A percentile compares a stretch with the other conserved stretches of the same genome.
phyloP scores from a whole-genome alignment of 2,888 invertebrate species.

The Agrochola litura region DNA sequence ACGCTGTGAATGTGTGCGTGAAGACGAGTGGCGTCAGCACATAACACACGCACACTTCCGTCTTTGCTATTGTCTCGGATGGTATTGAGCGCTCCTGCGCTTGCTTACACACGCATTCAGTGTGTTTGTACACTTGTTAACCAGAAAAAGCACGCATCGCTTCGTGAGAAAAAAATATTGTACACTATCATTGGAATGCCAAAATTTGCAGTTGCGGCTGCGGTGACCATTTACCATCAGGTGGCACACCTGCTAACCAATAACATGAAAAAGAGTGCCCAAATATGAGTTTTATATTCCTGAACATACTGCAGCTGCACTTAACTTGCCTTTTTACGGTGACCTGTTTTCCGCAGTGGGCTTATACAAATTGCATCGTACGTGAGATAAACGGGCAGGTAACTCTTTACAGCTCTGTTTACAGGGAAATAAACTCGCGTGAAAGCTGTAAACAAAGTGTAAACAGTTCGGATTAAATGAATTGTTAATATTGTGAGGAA shows the following conservation, averaged over 20 bases:
- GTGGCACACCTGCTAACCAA: not conserved
- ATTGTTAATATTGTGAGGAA: constrained; percentile 13
- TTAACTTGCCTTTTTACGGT: constrained; percentile 1
- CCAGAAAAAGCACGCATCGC: too few relatives aligned
- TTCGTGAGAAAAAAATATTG: too few relatives aligned
- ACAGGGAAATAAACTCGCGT: constrained; percentile 22
- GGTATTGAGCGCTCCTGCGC: too few relatives aligned
- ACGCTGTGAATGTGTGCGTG: too few relatives aligned
- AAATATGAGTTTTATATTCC: constrained; percentile 1
- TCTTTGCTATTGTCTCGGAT: too few relatives aligned
- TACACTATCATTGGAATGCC: not conserved
- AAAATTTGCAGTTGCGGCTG: not conserved
- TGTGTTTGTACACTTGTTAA: too few relatives aligned
- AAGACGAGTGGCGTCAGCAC: too few relatives aligned
- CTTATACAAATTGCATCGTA: constrained; percentile 37
- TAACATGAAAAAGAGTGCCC: not conserved
- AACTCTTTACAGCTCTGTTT: constrained; percentile 37
- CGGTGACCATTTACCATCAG: not conserved
- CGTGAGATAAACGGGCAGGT: constrained; percentile 6
- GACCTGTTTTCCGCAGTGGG: constrained; percentile 11
- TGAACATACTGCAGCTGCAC: not conserved
- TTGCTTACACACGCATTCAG: too few relatives aligned
- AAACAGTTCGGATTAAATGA: constrained; percentile 15
- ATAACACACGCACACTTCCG: too few relatives aligned
- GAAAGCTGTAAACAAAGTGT: constrained; percentile 23